Evolutionary conservation across 2,113 vertebrate genomes (phyloP), one percentile per base, ranked within the genome.

Genomic region (Myotis brandtii): DNA sequence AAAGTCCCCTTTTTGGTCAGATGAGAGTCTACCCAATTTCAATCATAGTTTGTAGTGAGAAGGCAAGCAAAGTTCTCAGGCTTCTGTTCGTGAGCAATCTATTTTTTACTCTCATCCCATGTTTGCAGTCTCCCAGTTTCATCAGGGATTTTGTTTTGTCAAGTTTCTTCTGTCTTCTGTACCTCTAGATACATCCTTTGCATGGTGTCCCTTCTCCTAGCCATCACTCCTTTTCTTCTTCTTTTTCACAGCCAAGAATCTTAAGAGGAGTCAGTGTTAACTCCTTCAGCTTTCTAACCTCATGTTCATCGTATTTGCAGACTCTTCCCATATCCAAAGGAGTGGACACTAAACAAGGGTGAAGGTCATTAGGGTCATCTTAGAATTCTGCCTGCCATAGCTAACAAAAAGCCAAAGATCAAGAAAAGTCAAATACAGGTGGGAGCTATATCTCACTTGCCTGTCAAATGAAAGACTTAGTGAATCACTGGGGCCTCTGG

Each of bases 21-120:
- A 48, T 17, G 9, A 83, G 40, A 67, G 30, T 50, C 12, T 76
- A 20, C 16, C 34, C 11, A n/a, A 1, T 40, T 73, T 82, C 34
- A 32, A 7, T 69, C 52, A 50, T 6, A 13, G 30, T 18, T 67
- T 23, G 17, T 16, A 3, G 50, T 32, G 17, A 79, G 21, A 48
- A 56, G n/a, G 2, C 16, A 62, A 43, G 6, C 5, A 32, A 43
- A 46, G 16, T 2, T 23, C 4, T 6, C 2, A n/a, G 32, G 0
- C 3, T 86, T 70, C 18, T 11, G 11, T 21, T 37, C 21, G 11
- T 37, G 9, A 21, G 10, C 9, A 25, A 11, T 18, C 21, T 89
- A 14, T 48, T 25, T 30, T 77, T 52, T 86, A 30, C 0, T 12
- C 23, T 23, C 30, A 62, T 17, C 16, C 5, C 27, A 25, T 4